Conservation (phyloP, 2,113 vertebrate species). For the Mohoua ochrocephala region DNA sequence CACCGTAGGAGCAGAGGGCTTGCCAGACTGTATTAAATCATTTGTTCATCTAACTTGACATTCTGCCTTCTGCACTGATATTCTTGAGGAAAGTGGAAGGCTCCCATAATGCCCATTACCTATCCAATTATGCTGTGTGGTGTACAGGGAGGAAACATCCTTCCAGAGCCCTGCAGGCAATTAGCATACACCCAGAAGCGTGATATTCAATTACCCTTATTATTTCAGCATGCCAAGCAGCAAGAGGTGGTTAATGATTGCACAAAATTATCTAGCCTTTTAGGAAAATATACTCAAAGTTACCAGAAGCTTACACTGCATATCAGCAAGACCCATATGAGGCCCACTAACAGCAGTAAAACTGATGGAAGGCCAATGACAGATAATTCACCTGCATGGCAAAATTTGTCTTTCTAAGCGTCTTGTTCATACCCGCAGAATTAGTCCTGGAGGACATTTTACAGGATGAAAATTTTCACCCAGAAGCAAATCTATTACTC, state of each 20-base stretch:
- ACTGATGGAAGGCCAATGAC: not conserved
- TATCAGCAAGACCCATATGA: not conserved
- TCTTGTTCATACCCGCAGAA: not conserved
- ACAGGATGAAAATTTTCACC: not conserved
- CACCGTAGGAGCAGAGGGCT: not conserved
- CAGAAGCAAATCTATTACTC: not conserved
- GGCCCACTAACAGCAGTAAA: not conserved
- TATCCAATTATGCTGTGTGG: not conserved
- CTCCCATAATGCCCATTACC: constrained; percentile 5
- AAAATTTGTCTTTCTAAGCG: not conserved
- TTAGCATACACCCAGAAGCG: not conserved
- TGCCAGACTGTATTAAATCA: not conserved
- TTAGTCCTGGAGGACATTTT: not conserved
- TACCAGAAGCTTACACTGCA: not conserved
- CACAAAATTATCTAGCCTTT: not conserved
- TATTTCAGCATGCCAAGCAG: constrained; percentile 10
- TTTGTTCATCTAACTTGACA: constrained; percentile 23
- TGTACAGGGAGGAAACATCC: not conserved
- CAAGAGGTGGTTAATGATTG: constrained; percentile 15
- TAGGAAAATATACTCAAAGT: not conserved
- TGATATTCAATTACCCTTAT: constrained; percentile 40
- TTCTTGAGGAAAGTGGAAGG: constrained; percentile 24
- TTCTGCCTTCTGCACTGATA: not conserved
- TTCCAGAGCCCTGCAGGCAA: constrained; percentile 21
- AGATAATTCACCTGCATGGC: not conserved